Evolutionary conservation across 2,797 vertebrate species (phyloP), one percentile per base, ranked within the genome.

Genomic region (Chaenodraco wilsoni): DNA sequence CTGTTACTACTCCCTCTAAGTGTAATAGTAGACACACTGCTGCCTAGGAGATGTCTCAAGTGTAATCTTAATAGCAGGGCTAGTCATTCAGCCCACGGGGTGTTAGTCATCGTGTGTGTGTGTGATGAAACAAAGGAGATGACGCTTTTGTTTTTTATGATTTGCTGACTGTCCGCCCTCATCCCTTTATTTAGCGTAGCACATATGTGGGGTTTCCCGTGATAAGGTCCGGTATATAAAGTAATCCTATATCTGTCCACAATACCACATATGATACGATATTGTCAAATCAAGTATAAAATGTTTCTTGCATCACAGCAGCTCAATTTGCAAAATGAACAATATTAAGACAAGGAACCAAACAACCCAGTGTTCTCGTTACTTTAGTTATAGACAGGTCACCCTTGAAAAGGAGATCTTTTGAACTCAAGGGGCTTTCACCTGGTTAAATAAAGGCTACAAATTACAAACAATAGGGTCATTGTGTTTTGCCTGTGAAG

Each of bases 81-180:
- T 51, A 79, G 81, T 89, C 82, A 91, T 81, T 73, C 78, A 44
- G 72, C 69, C 82, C 74, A 82, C 72, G 0, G 11, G 62, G 48
- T 54, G 23, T 27, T 27, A 27, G 4, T 92, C 89, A 90, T 23
- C 70, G 23, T 23, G 23, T 27, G 52, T 37, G 50, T 73, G 50
- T 54, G 63, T 61, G 56, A 23, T 1, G 51, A 66, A 51, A 62
- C n/a, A 46, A 45, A 33, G 68, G 59, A 62, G 45, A 44, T 75
- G 54, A 77, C 49, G 13, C 41, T 52, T 37, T 19, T 50, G 41
- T 63, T 15, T 59, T 67, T 59, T 17, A 27, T 3, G 19, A 10
- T 63, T 67, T 44, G 33, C 31, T 72, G 19, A 44, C 9, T 59
- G 12, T 31, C 57, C 4, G 3, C 58, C 58, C 60, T 21, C 31